Percentiles rank a stretch among this genome's conserved stretches.
These are phyloP conservation scores for Danio aesculapii DNA, from an alignment of 2,797 vertebrate species.

Conservation along the genomic window DNA sequence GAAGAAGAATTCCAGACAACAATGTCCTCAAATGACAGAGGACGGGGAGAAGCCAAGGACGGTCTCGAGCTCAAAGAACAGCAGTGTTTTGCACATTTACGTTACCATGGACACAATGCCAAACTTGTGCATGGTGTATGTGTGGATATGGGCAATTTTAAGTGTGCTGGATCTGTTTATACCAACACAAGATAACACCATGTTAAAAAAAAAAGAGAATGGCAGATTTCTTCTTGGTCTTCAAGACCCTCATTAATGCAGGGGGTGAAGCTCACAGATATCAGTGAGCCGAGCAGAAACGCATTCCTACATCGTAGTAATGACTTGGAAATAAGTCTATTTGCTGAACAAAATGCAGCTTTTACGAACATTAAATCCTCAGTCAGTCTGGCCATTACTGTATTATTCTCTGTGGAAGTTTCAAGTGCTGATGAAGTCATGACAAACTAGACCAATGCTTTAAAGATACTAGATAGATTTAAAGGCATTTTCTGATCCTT, in stretches of 20 bases:
- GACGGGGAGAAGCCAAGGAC: slow-evolving; percentile 38
- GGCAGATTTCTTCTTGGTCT: slow-evolving; percentile 13
- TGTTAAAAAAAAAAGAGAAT: slow-evolving; percentile 15
- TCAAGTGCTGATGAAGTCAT: neutral
- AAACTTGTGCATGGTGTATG: slow-evolving; percentile 34
- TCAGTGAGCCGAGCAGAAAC: slow-evolving; percentile 3
- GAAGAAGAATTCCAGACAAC: slow-evolving; percentile 11
- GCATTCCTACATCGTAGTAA: neutral
- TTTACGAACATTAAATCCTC: neutral
- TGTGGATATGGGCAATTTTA: neutral
- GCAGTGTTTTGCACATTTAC: slow-evolving; percentile 25
- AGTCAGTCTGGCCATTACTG: neutral
- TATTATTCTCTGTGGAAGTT: neutral
- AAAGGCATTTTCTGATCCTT: neutral
- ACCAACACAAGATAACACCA: slow-evolving; percentile 15
- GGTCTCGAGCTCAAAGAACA: slow-evolving; percentile 11
- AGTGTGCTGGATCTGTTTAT: slow-evolving; percentile 21
- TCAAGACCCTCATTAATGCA: slow-evolving; percentile 37
- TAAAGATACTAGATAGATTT: neutral
- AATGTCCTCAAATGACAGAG: slow-evolving; percentile 25
- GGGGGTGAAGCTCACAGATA: slow-evolving; percentile 15
- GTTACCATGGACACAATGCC: slow-evolving; percentile 52
- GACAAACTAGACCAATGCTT: neutral
- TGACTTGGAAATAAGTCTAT: slow-evolving; percentile 1
- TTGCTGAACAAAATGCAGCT: slow-evolving; percentile 22